phyloP scores from a whole-genome alignment of 2,888 invertebrate genomes.

The Carcina quercana region DNA sequence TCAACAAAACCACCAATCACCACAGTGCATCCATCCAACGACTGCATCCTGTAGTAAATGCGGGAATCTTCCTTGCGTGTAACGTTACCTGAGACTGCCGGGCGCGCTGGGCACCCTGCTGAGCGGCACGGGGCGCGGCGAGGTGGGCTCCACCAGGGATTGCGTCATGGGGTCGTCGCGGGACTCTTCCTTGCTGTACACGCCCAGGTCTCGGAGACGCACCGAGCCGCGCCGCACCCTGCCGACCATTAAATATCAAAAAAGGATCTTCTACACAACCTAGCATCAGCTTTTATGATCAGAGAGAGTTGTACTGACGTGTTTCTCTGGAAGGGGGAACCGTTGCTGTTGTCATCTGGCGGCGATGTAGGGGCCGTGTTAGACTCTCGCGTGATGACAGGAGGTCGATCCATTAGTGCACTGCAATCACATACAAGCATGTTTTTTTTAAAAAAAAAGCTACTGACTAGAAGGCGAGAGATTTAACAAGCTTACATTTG shows the following conservation, averaged over 20 bases:
- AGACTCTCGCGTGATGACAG: conserved; percentile 36
- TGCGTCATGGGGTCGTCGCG: conserved; percentile 63
- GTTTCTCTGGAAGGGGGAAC: conserved; percentile 56
- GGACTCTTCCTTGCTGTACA: conserved; percentile 41
- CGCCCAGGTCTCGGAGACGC: conserved; percentile 64
- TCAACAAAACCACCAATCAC: too few relatives aligned
- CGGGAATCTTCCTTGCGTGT: too few relatives aligned
- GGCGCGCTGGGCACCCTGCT: conserved; percentile 83
- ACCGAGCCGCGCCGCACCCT: conserved; percentile 61
- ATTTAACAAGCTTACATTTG: too few relatives aligned
- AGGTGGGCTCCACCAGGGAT: conserved; percentile 59
- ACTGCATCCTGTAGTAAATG: too few relatives aligned
- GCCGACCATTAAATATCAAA: too few relatives aligned
- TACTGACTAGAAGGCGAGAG: too few relatives aligned
- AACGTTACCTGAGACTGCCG: conserved; percentile 80
- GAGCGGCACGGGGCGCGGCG: conserved; percentile 55
- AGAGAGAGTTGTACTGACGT: conserved; percentile 30
- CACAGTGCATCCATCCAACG: too few relatives aligned
- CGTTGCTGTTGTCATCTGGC: conserved; percentile 46
- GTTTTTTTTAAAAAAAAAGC: not conserved
- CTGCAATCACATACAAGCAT: conserved; percentile 21
- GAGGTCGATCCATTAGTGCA: conserved; percentile 35
- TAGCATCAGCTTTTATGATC: not conserved
- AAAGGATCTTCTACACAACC: too few relatives aligned
- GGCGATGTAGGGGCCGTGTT: conserved; percentile 56